Base-by-base conservation (phyloP, 2,888 invertebrate genomes). In the Gisinianus flammeolus region DNA sequence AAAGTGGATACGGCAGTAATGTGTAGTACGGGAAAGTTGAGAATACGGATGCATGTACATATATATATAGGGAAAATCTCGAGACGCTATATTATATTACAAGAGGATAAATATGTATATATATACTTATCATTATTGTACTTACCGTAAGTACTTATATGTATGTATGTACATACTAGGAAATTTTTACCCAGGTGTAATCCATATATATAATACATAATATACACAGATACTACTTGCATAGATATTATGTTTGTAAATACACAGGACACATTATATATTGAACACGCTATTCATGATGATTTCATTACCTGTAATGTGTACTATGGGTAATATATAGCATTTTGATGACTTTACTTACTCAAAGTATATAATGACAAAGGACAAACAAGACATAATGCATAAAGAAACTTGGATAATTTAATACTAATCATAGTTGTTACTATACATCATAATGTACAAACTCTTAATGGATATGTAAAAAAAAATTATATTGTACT, bases 81-180 rank as follows among this genome's bases (percentile, higher is more conserved):
- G n/a, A n/a, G n/a, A n/a, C n/a, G n/a, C n/a, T n/a, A n/a, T n/a
- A n/a, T n/a, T n/a, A n/a, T n/a, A n/a, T n/a, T n/a, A n/a, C n/a
- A n/a, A n/a, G n/a, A n/a, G n/a, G n/a, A n/a, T 64, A 66, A 31
- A 67, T 22, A 67, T n/a, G n/a, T 31, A 12, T 66, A 31, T n/a
- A 33, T 22, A 2, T 33, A 31, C 22, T 22, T 22, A 5, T 6
- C n/a, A 67, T 33, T 67, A 19, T n/a, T 19, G 2, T 31, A 66
- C 30, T 16, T 66, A 33, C 33, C 31, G 10, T 58, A 12, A 12
- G 22, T 6, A n/a, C 58, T 58, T 33, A 10, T 67, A 67, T 68
- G 22, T 44, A 44, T 62, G 19, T 68, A 68, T 24, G 24, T 12
- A 6, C 24, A 2, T 19, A 24, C 1, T 22, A 24, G 10, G 10